Evolutionary conservation across 2,888 invertebrate species (phyloP).

Genomic region (Leptinotarsa juncta): DNA sequence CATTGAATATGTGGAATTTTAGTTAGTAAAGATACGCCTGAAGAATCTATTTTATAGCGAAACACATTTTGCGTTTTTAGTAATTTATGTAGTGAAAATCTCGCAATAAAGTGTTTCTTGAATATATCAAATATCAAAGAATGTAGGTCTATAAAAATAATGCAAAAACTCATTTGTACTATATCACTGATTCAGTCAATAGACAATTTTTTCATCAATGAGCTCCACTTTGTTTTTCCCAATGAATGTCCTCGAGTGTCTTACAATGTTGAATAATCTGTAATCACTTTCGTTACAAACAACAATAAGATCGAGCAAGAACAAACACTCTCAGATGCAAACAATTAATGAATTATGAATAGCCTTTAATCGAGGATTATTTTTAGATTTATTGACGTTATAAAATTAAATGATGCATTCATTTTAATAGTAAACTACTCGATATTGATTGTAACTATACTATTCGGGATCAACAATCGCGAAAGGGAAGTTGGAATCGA

Average conservation of each 20-base stretch:
- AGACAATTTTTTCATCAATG: neutral
- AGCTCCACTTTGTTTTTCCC: conserved; percentile 1
- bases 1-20: no score
- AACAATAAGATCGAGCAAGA: conserved; percentile 3
- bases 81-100: no score
- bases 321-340: conserved; percentile 10
- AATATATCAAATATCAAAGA: no score
- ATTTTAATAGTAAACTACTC: conserved; percentile 9
- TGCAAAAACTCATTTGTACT: no score
- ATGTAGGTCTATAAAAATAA: no score
- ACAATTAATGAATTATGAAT: conserved; percentile 10
- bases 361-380: conserved; percentile 9
- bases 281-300: conserved; percentile 1
- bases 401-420: neutral
- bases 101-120: no score
- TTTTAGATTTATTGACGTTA: conserved; percentile 15
- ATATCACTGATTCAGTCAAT: no score
- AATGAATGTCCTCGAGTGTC: neutral
- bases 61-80: no score
- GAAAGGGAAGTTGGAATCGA: neutral
- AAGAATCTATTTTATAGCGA: no score
- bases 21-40: no score
- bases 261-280: conserved; percentile 12
- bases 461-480: neutral
- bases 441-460: neutral